Percentiles rank a stretch among this genome's conserved stretches.
Conservation (phyloP, 2,888 invertebrate genomes). For the Xylophagus ater region DNA sequence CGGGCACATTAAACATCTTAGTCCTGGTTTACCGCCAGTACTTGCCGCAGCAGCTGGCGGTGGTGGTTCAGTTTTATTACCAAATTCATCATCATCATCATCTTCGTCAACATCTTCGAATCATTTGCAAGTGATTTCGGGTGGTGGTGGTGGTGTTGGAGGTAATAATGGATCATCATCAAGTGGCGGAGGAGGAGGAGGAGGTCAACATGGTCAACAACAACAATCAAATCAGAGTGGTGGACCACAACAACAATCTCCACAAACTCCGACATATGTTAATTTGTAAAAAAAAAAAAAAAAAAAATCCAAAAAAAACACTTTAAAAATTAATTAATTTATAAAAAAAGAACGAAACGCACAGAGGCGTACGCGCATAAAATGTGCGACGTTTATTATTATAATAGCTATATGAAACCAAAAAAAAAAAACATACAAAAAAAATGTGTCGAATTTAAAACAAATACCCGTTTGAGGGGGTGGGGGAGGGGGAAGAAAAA, state of each 20-base stretch:
- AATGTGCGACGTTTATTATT: too few relatives aligned
- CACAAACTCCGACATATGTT: slow-evolving; percentile 86
- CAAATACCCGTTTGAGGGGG: too few relatives aligned
- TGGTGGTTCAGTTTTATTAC: slow-evolving; percentile 36
- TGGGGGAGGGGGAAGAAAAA: too few relatives aligned
- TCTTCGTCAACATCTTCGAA: slow-evolving; percentile 34
- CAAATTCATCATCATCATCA: slow-evolving; percentile 33
- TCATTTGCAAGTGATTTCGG: slow-evolving; percentile 30
- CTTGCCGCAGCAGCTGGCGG: slow-evolving; percentile 35
- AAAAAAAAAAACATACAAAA: slow-evolving; percentile 1
- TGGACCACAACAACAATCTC: slow-evolving; percentile 44
- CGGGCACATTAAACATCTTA: slow-evolving; percentile 4
- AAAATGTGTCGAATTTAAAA: too few relatives aligned
- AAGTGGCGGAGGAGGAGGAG: slow-evolving; percentile 14
- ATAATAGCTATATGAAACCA: too few relatives aligned
- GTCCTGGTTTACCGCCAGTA: slow-evolving; percentile 23
- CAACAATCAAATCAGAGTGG: slow-evolving; percentile 38
- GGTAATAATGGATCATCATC: slow-evolving; percentile 17
- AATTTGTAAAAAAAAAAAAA: slow-evolving; percentile 55
- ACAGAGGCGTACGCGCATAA: too few relatives aligned
- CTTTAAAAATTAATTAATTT: slow-evolving; percentile 1
- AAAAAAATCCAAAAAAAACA: slow-evolving; percentile 4
- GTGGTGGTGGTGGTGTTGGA: slow-evolving; percentile 8
- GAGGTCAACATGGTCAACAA: slow-evolving; percentile 15
- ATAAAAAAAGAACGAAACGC: slow-evolving; percentile 2